Evolutionary conservation across 2,888 invertebrate genomes (phyloP), one percentile per base, ranked within the genome.

Genomic region (Coleophora deauratella): DNA sequence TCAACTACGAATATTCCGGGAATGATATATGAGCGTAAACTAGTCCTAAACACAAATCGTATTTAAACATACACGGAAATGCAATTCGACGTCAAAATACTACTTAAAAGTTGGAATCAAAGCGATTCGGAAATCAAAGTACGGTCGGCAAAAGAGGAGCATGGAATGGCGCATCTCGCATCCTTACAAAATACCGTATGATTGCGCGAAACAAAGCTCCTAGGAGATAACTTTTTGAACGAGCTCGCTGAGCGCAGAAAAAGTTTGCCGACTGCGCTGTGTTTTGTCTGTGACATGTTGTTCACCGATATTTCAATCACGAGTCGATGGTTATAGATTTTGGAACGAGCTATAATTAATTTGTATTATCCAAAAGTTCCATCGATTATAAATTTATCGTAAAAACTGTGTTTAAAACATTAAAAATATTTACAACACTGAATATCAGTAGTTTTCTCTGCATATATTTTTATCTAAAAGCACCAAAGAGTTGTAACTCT

Each of bases 91-190:
- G 72, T 76, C 77, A 73, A 76, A 78, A 78, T 69, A 49, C 54
- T 73, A 76, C 72, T 80, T 78, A 80, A 81, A 82, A 81, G 77
- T 84, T 82, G 67, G 66, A 72, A 76, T 80, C 80, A 81, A 82
- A 82, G 80, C 77, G 71, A 61, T 78, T 76, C 74, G 72, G 67
- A 75, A 77, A 80, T 78, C 80, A 70, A 60, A 67, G 81, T 80
- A 79, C 66, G 63, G 81, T 76, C 58, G 59, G 79, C 81, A 79
- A 72, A 75, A 72, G 73, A 68, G 69, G 66, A 68, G 66, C 66
- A 43, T 41, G 58, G 60, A 62, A 63, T 64, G 68, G 59, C 52
- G 55, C 60, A 58, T 63, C 21, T 21, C 66, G 82, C 78, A 82
- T 78, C 81, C 82, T 80, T 80, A 82, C 80, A 81, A 80, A 74